These are phyloP conservation scores for Psephotus haematonotus DNA, from an alignment of 2,113 vertebrate species.

Conservation along the genomic window DNA sequence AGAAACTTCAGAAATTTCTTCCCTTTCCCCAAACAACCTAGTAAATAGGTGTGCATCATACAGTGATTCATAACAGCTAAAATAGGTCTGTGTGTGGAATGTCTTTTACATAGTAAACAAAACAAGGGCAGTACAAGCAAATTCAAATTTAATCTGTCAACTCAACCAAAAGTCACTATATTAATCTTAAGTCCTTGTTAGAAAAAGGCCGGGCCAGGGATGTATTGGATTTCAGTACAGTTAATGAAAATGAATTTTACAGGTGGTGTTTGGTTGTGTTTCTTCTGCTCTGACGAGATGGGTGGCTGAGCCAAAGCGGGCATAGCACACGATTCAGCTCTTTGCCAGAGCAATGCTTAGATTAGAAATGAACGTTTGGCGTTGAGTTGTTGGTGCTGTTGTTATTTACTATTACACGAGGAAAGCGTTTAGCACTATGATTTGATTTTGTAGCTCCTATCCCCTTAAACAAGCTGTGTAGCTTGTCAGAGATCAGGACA, in stretches of 20 bases:
- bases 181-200: background rate
- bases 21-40: background rate
- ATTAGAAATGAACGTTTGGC: slow-evolving; percentile 64
- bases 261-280: slow-evolving; percentile 63
- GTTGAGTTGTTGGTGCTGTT: slow-evolving; percentile 66
- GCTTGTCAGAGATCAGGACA: slow-evolving; percentile 81
- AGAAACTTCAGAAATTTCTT: background rate
- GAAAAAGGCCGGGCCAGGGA: background rate
- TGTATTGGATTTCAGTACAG: background rate
- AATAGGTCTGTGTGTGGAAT: background rate
- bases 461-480: slow-evolving; percentile 67
- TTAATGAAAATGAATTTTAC: slow-evolving; percentile 54
- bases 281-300: slow-evolving; percentile 55
- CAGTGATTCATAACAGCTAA: background rate
- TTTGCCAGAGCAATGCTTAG: slow-evolving; percentile 50
- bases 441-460: slow-evolving; percentile 50
- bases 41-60: slow-evolving; percentile 9
- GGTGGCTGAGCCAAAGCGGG: slow-evolving; percentile 56
- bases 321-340: background rate
- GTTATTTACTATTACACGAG: slow-evolving; percentile 66
- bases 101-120: slow-evolving; percentile 7
- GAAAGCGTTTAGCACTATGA: slow-evolving; percentile 27
- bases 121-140: background rate
- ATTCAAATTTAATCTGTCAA: background rate
- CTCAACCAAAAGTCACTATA: background rate